Base-by-base conservation (phyloP, 2,113 vertebrate genomes). In the Eretmochelys imbricata region DNA sequence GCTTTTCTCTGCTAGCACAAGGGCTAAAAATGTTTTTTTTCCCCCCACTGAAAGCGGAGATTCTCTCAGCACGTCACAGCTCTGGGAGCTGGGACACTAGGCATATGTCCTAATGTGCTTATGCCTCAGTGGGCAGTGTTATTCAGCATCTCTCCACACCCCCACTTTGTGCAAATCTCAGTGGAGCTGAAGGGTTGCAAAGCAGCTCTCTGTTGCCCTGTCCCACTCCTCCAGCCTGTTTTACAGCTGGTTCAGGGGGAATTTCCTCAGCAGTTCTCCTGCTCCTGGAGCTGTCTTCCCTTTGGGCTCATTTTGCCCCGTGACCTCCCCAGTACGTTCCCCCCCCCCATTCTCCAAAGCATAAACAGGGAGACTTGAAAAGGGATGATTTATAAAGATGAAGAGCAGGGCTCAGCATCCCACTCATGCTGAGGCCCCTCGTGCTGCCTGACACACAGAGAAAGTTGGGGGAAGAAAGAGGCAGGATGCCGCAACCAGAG, bases 1-100 rank as follows among this genome's bases (percentile, higher is more conserved):
- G 50, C 83, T 82, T 93, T 94, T 76, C 38, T 69, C 46, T 88
- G 83, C 76, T 90, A 93, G 59, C 69, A 38, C 90, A 84, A 55
- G 29, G 22, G 25, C 59, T 82, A 24, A 16, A 16, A 89, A 27
- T 11, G 27, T 3, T 3, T 65, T n/a, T n/a, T 93, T 91, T 88
- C 69, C 91, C 42, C 42, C 42, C 54, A 80, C 93, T 76, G 84
- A 87, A 94, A 95, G 93, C 27, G 59, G 6, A 31, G 42, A 35
- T 88, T 90, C 89, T 57, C 35, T 13, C 29, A 82, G 79, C 82
- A n/a, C 79, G 84, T n/a, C 59, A 31, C 49, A 78, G 4, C 19
- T 19, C 82, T 83, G 24, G 7, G 49, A 95, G 55, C 35, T 82
- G 42, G 93, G 84, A 72, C 79, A 19, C 84, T 78, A 35, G 49